Evolutionary conservation across 2,113 vertebrate species (phyloP).

Genomic region (Archilochus colubris): DNA sequence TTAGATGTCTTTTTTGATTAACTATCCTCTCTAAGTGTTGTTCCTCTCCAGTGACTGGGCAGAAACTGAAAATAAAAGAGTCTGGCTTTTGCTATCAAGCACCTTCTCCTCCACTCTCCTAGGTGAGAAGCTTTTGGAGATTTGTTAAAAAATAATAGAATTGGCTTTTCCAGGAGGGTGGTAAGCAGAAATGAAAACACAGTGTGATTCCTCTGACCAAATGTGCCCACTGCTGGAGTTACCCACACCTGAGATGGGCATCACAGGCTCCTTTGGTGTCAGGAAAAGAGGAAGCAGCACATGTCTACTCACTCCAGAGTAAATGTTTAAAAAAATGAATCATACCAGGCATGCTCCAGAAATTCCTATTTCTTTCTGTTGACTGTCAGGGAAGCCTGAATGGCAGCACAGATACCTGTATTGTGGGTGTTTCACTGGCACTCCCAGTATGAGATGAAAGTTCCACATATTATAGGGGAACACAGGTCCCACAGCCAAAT

Average conservation of each 20-base stretch:
- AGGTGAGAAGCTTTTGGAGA: background rate
- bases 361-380: background rate
- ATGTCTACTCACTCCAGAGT: background rate
- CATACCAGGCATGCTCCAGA: background rate
- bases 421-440: background rate
- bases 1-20: background rate
- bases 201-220: background rate
- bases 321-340: background rate
- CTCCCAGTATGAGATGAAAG: background rate
- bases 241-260: background rate
- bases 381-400: background rate
- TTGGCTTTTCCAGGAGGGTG: background rate
- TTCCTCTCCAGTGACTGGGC: background rate
- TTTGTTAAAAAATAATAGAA: background rate
- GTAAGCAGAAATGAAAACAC: background rate
- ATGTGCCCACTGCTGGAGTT: background rate
- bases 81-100: background rate
- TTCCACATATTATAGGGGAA: background rate
- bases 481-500: background rate
- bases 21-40: background rate
- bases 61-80: background rate
- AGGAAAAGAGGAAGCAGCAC: background rate
- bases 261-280: background rate
- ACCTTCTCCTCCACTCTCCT: background rate
- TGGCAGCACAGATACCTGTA: background rate